phyloP scores from a whole-genome alignment of 2,888 invertebrate genomes.

The Ennomos erosarius region DNA sequence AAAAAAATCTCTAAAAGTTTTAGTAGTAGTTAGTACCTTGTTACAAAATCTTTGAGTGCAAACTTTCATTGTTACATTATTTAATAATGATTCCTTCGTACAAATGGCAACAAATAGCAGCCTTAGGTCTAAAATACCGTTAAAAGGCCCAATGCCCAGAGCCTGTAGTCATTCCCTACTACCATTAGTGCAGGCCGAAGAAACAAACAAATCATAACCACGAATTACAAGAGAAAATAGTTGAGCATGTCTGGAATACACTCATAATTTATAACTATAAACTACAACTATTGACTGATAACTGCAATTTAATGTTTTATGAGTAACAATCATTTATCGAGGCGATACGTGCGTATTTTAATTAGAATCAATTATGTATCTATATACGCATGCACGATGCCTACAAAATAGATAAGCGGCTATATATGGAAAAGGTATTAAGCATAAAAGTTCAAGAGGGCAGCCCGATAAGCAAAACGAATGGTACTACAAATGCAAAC shows the following conservation, averaged over 20 bases:
- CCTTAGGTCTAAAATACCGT: too few relatives aligned
- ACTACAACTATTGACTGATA: conserved; percentile 36
- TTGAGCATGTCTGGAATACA: conserved; percentile 14
- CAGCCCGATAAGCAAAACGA: conserved; percentile 9
- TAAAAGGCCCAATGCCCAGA: too few relatives aligned
- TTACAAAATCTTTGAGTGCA: too few relatives aligned
- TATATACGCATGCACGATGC: conserved; percentile 1
- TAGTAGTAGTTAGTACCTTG: too few relatives aligned
- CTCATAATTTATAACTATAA: conserved; percentile 35
- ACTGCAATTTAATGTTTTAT: conserved; percentile 30
- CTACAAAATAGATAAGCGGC: background rate
- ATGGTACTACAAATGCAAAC: background rate
- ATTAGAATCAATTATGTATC: conserved; percentile 22
- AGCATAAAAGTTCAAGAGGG: conserved; percentile 10
- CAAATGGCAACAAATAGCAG: too few relatives aligned
- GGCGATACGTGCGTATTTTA: conserved; percentile 16
- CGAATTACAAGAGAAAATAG: background rate
- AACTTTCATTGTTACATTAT: too few relatives aligned
- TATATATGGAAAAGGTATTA: conserved; percentile 3
- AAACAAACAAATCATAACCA: background rate
- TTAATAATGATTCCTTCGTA: too few relatives aligned
- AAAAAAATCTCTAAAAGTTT: too few relatives aligned
- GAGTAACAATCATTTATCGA: conserved; percentile 22
- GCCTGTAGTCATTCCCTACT: too few relatives aligned
- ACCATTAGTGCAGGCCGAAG: background rate